Evolutionary conservation across 2,888 invertebrate genomes (phyloP), one percentile per base, ranked within the genome.

Genomic region (Aproaerema taeniolella): DNA sequence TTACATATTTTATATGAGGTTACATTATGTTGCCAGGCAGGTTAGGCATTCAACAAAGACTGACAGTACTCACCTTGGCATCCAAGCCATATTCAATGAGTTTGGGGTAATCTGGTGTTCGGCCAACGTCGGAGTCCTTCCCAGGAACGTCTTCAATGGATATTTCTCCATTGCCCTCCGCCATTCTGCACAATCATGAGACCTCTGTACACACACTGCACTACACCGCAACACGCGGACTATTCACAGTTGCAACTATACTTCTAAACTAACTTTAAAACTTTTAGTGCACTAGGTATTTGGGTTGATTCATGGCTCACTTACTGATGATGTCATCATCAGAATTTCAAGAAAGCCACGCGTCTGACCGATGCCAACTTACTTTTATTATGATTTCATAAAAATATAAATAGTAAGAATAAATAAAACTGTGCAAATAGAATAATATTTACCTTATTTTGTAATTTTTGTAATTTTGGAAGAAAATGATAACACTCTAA

Each of bases 71-170:
- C 62, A 95, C 94, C 90, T 95, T 96, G 80, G 94, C 93, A 88
- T 96, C 95, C 82, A 98, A 92, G 86, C 98, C 98, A 91, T 97
- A 97, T 76, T 96, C 95, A 71, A 97, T 90, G 67, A 98, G 91
- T 90, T 97, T 97, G 77, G 93, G 92, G 88, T 95, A 97, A 88
- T 97, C 97, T 87, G 94, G 95, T 74, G 96, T 95, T 71, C 91
- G 89, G 85, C 91, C 89, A 74, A 88, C 81, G 68, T 91, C 91
- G 64, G 89, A 89, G 80, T 89, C 89, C 74, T 90, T 89, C 67
- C 90, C 90, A 77, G 90, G 89, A 69, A 80, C 82, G 86, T 92
- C 92, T 87, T 92, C 92, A 87, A 90, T 87, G 85, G 91, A 89
- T 89, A 93, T 89, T 89, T 93, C 93, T 89, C 93, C 93, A 91